phyloP scores from a whole-genome alignment of 2,113 vertebrate species.

The Rhodinocichla rosea region DNA sequence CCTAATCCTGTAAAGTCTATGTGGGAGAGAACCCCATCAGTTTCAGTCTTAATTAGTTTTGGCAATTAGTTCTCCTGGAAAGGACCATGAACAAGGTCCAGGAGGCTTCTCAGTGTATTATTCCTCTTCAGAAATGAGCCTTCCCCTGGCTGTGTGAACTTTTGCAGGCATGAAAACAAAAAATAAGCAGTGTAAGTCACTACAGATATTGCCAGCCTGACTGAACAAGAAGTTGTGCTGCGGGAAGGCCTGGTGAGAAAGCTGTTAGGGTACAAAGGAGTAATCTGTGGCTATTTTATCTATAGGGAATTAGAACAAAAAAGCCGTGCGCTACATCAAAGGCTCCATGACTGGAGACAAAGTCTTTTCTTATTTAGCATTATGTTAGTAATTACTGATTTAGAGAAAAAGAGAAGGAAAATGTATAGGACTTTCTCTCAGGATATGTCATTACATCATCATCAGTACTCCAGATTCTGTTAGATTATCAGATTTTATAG shows the following conservation, averaged over 20 bases:
- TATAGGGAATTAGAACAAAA: conserved; percentile 46
- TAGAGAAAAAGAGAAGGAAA: conserved; percentile 5
- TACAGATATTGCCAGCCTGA: conserved; percentile 54
- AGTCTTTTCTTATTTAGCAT: conserved; percentile 44
- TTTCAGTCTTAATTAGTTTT: conserved; percentile 64
- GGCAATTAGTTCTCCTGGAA: conserved; percentile 51
- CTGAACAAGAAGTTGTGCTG: conserved; percentile 56
- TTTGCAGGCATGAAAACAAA: conserved; percentile 38
- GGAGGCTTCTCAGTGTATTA: conserved; percentile 39
- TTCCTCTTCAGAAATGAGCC: conserved; percentile 54
- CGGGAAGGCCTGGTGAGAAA: conserved; percentile 44
- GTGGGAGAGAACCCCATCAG: conserved; percentile 27
- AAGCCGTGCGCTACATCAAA: neutral
- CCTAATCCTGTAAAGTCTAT: conserved; percentile 60
- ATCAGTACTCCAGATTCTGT: neutral
- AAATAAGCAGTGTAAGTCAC: conserved; percentile 39
- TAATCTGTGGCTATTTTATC: conserved; percentile 53
- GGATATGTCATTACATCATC: conserved; percentile 3
- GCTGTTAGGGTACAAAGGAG: conserved; percentile 50
- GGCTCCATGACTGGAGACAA: neutral
- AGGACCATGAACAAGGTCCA: conserved; percentile 26
- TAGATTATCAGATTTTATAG: conserved; percentile 11
- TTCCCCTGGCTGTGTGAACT: conserved; percentile 56
- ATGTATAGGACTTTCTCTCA: neutral
- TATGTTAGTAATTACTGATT: conserved; percentile 43